Evolutionary conservation across 2,888 invertebrate genomes (phyloP), one percentile per base, ranked within the genome.

Genomic region (Drosophila fungiperda): DNA sequence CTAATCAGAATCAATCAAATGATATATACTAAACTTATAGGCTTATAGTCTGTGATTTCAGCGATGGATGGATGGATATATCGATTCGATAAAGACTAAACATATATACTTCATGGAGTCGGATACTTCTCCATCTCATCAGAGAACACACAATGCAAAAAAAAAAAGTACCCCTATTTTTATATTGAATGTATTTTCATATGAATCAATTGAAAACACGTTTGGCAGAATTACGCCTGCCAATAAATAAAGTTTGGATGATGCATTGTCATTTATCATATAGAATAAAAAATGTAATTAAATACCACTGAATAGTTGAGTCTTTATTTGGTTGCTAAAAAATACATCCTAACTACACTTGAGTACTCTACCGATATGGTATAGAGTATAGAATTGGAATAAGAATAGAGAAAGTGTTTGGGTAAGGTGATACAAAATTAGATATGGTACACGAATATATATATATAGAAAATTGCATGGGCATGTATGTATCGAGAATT

Each of bases 211-310:
- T 36, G 17, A 23, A 36, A 52, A 45, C 52, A 45, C 11, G 12
- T 45, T 38, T 49, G 32, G 5, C 48, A 38, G 33, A 48, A 38
- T n/a, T 12, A 23, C 36, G 32, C n/a, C 17, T n/a, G 23, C 12
- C 32, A 17, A 23, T 11, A 54, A 61, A 55, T 20, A 33, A 26
- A 2, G 3, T 26, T 38, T 32, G n/a, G 2, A 50, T 66, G 50
- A 65, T 35, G 38, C 32, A 35, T 23, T 8, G 23, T 11, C 9
- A 67, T 49, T 67, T 35, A 49, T 66, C 48, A 66, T 48, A 38
- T n/a, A 17, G 23, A 38, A 45, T 49, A 12, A 12, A 7, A 32
- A 8, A 15, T 17, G 23, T 35, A 52, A 23, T 53, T 55, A 49
- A 40, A 50, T 35, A 49, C n/a, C 20, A 33, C 8, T 23, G 11